Percentiles rank a stretch among this genome's conserved stretches.
Conservation (phyloP, 1,140 invertebrate genomes). For the Bursaphelenchus mucronatus region DNA sequence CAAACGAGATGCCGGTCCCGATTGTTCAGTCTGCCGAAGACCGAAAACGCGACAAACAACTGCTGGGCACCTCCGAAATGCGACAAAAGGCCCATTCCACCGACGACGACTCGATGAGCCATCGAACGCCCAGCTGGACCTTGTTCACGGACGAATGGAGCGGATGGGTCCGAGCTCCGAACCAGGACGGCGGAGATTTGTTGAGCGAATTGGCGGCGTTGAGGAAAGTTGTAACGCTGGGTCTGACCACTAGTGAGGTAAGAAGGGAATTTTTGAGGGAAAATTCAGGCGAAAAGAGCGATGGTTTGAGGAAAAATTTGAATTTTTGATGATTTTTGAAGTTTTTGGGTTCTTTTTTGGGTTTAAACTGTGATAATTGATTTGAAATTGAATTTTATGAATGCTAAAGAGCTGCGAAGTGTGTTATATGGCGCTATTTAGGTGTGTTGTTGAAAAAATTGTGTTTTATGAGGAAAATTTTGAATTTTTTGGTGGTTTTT, state of each 20-base stretch:
- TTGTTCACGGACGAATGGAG: slow-evolving; percentile 16
- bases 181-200: slow-evolving; percentile 34
- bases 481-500: no score
- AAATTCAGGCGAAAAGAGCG: background rate
- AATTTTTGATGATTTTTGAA: slow-evolving; percentile 1
- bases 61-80: slow-evolving; percentile 1
- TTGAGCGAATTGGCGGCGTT: slow-evolving; percentile 31
- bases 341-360: background rate
- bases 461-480: no score
- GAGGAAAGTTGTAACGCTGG: slow-evolving; percentile 31
- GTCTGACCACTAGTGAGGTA: slow-evolving; percentile 40
- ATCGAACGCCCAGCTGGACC: background rate
- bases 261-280: background rate
- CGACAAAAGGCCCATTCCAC: background rate
- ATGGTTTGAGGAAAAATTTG: background rate
- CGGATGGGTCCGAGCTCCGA: slow-evolving; percentile 40
- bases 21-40: slow-evolving; percentile 13
- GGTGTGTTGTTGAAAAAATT: no score
- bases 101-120: slow-evolving; percentile 12
- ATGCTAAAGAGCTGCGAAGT: no score
- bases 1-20: slow-evolving; percentile 10
- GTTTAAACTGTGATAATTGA: background rate
- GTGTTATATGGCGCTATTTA: no score
- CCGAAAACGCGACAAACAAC: slow-evolving; percentile 4
- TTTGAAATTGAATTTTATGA: background rate